Conservation (phyloP, 2,888 invertebrate genomes). For the Drosophila hamatofila region DNA sequence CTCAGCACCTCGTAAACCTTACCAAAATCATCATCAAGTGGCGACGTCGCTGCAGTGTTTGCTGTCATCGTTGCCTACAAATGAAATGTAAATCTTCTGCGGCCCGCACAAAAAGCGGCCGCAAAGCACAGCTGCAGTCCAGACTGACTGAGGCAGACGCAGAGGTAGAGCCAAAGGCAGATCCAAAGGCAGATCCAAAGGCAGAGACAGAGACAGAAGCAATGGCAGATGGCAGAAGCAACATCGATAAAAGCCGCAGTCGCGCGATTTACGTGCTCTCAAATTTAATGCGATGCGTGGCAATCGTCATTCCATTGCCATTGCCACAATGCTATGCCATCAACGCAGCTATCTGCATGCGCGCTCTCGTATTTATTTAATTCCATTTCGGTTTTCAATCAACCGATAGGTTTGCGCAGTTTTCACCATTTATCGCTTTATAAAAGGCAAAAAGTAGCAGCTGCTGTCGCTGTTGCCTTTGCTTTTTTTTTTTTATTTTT, state of each 20-base stretch:
- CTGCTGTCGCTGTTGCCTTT: conserved; percentile 4
- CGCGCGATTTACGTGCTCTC: conserved; percentile 63
- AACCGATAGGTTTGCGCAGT: conserved; percentile 71
- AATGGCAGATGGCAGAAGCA: conserved; percentile 6
- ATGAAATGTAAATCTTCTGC: conserved; percentile 75
- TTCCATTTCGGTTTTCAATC: conserved; percentile 77
- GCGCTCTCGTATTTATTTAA: conserved; percentile 73
- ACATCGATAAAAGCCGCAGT: conserved; percentile 52
- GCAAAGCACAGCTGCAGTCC: conserved; percentile 40
- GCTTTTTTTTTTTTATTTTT: no score
- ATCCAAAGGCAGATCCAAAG: background rate
- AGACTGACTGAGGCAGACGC: background rate
- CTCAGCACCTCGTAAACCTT: conserved; percentile 72
- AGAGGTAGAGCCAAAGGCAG: background rate
- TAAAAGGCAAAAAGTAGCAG: conserved; percentile 56
- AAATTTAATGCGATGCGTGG: conserved; percentile 72
- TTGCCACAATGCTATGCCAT: conserved; percentile 26
- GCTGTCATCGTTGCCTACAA: conserved; percentile 40
- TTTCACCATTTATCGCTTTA: conserved; percentile 58
- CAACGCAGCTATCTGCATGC: conserved; percentile 38
- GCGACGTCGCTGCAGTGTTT: conserved; percentile 27
- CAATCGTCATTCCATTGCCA: conserved; percentile 53
- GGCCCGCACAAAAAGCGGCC: conserved; percentile 52
- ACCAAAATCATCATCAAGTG: conserved; percentile 63
- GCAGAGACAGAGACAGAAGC: conserved; percentile 1